Evolutionary conservation across 2,113 vertebrate genomes (phyloP), one percentile per base, ranked within the genome.

Genomic region (Etia nguti): DNA sequence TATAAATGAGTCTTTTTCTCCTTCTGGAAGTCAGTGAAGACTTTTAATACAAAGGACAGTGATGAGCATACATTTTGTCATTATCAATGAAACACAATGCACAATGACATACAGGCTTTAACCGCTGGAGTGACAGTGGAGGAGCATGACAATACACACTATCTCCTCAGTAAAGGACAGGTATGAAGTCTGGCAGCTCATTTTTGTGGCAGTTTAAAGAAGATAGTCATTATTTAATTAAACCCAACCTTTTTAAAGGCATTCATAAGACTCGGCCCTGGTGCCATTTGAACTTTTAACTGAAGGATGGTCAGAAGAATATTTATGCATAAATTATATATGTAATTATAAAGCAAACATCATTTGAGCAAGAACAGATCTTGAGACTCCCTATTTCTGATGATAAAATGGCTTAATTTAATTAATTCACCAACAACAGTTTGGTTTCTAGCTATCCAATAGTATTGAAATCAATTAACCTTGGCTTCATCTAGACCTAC

Each of bases 401-500:
- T 16, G 38, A 24, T 73, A 10, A 70, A 10, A 43, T 22, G 16
- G 8, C 65, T 16, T 46, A 73, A 46, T 26, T 1, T 29, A 48
- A 48, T 9, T 3, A 12, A 43, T 26, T 46, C 16, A 7, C 13
- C 68, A 73, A 10, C 41, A 18, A 18, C 13, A 48, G n/a, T 73
- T 10, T 26, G 15, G 41, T 22, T 48, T 20, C 15, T 18, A 18
- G 15, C 9, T 11, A 29, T 29, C 22, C 41, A 43, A 11, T 73
- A 26, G 18, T 26, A 46, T 7, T 75, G 15, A 48, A 75, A 48
- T 18, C 41, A 29, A 18, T 0, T 10, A 75, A 10, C 1, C 1
- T 1, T 75, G 68, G 41, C 0, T 75, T 48, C 22, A 75, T 4
- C 22, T 29, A 29, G 24, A 18, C 43, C 24, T 5, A 12, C 24